Evolutionary conservation across 2,797 vertebrate genomes (phyloP).

Genomic region (Argentina silus): DNA sequence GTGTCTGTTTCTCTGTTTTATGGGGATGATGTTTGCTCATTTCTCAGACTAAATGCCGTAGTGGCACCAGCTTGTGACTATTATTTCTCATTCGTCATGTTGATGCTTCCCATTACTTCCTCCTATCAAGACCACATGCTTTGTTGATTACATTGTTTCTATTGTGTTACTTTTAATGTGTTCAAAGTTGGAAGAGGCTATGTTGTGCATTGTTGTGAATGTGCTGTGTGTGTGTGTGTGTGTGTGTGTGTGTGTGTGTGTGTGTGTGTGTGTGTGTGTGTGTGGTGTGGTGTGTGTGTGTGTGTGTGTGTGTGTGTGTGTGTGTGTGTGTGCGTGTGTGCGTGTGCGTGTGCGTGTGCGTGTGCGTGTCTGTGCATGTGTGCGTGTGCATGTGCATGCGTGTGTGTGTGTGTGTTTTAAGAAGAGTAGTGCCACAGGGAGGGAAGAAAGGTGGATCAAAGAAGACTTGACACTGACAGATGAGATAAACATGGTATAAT

Average conservation of each 20-base stretch:
- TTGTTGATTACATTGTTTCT: constrained; percentile 42
- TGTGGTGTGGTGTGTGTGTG: too few species aligned
- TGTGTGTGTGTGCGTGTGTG: too few species aligned
- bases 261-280: too few species aligned
- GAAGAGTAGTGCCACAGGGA: constrained; percentile 28
- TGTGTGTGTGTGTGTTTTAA: constrained; percentile 20
- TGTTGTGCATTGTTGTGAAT: too few species aligned
- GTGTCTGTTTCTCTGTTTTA: constrained; percentile 46
- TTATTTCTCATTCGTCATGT: constrained; percentile 50
- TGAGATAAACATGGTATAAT: constrained; percentile 58
- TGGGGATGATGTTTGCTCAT: constrained; percentile 46
- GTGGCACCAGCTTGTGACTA: constrained; percentile 51
- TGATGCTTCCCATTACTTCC: constrained; percentile 33
- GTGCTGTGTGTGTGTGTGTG: too few species aligned
- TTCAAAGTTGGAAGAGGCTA: too few species aligned
- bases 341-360: too few species aligned
- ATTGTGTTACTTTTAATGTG: constrained; percentile 20
- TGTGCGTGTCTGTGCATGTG: too few species aligned
- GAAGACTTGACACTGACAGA: constrained; percentile 33
- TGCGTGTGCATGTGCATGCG: too few species aligned
- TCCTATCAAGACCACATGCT: constrained; percentile 35
- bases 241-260: too few species aligned
- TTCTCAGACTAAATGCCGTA: constrained; percentile 31
- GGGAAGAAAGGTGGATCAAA: constrained; percentile 57
- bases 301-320: too few species aligned